Conservation (phyloP, 53 echinoderm and acorn worm genomes). For the Stichopus horrens region DNA sequence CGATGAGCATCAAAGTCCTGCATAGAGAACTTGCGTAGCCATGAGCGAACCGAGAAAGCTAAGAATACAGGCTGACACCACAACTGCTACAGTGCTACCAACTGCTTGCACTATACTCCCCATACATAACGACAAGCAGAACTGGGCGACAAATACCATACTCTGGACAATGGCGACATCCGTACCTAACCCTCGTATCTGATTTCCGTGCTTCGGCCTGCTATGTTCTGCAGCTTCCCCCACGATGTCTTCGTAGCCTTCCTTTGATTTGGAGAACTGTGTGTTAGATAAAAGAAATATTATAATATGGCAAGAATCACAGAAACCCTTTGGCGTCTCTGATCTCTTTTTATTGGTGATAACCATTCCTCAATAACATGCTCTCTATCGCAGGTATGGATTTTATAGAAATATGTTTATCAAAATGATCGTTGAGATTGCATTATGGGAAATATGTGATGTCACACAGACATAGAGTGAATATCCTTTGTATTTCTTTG, state of each 20-base stretch:
- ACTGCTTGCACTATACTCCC: conserved; percentile 89
- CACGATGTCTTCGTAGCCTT: conserved; percentile 39
- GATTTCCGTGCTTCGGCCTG: conserved; percentile 37
- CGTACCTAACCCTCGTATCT: conserved; percentile 89
- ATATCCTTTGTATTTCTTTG: too few species aligned
- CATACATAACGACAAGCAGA: conserved; percentile 84
- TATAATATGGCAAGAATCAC: too few species aligned
- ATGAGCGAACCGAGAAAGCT: conserved; percentile 87
- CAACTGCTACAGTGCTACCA: conserved; percentile 69
- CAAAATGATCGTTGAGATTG: too few species aligned
- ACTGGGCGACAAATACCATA: conserved; percentile 96
- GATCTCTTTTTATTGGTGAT: too few species aligned
- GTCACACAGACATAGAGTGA: too few species aligned
- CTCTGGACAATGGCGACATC: conserved; percentile 91
- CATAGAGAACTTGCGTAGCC: conserved; percentile 83
- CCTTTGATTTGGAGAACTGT: conserved; percentile 58
- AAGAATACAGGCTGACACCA: conserved; percentile 77
- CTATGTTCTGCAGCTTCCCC: background rate
- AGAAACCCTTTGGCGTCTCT: too few species aligned
- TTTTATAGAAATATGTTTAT: too few species aligned
- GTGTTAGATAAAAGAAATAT: conserved; percentile 37
- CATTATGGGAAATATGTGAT: too few species aligned
- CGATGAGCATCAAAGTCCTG: conserved; percentile 64
- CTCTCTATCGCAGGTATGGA: too few species aligned
- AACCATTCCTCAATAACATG: too few species aligned